These are phyloP conservation scores for Cotesia chilonis DNA, from an alignment of 1,140 invertebrate genomes.

Conservation along the genomic window DNA sequence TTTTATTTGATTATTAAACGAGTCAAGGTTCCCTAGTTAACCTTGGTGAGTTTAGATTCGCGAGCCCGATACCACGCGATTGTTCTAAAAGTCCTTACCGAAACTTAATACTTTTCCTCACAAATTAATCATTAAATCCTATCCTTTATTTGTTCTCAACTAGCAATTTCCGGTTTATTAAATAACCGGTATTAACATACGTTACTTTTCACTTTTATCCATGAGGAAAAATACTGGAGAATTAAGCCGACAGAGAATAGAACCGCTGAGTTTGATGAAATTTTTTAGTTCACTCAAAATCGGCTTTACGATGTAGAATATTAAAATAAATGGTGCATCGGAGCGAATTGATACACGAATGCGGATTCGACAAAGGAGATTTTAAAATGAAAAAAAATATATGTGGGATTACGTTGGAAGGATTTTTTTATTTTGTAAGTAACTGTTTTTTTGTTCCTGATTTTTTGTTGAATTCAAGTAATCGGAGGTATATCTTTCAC, in stretches of 20 bases:
- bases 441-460: no score
- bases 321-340: slow-evolving; percentile 1
- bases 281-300: no score
- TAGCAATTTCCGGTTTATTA: slow-evolving; percentile 21
- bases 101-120: slow-evolving; percentile 17
- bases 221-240: no score
- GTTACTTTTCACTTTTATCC: neutral
- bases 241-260: no score
- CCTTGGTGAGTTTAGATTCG: slow-evolving; percentile 35
- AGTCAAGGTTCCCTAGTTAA: slow-evolving; percentile 34
- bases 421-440: no score
- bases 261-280: no score
- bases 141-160: slow-evolving; percentile 3
- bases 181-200: no score
- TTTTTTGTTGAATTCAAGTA: neutral
- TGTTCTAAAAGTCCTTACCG: slow-evolving; percentile 29
- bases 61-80: slow-evolving; percentile 37
- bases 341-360: neutral
- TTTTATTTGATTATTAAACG: slow-evolving; percentile 26
- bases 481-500: no score
- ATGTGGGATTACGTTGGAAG: neutral
- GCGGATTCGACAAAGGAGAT: slow-evolving; percentile 8
- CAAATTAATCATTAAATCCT: slow-evolving; percentile 12
- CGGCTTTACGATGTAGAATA: neutral
- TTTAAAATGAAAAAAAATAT: neutral